Base-by-base conservation (phyloP, 2,888 invertebrate species). In the Elmis aenea region DNA sequence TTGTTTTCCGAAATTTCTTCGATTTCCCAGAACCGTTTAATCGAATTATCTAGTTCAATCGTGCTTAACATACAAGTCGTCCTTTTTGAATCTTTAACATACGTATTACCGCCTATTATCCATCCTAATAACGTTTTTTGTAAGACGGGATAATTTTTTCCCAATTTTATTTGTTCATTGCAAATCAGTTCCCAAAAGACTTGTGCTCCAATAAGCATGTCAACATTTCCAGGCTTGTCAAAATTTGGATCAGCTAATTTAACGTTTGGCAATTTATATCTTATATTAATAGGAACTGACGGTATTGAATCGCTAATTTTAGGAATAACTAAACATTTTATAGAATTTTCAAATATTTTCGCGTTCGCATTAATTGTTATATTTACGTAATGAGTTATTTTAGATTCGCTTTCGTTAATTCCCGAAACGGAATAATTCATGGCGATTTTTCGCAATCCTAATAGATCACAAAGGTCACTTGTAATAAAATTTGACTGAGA, bases 1-100 rank as follows among this genome's bases (percentile, higher is more conserved):
- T 16, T 13, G 11, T 25, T 26, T 8, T 27, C 6, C 5, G 44
- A 39, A 22, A 48, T 15, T 33, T 51, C 51, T 45, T 58, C 51
- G 5, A 53, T 29, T 35, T 50, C 39, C 55, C 28, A 28, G 6
- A 28, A 28, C 3, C 28, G 5, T n/a, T 4, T n/a, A n/a, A n/a
- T n/a, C n/a, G n/a, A n/a, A n/a, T n/a, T n/a, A n/a, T n/a, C n/a
- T n/a, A n/a, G n/a, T n/a, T n/a, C n/a, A n/a, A n/a, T n/a, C n/a
- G n/a, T n/a, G n/a, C n/a, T n/a, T n/a, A n/a, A n/a, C n/a, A n/a
- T n/a, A n/a, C n/a, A n/a, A n/a, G n/a, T n/a, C n/a, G n/a, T n/a
- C n/a, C n/a, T n/a, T n/a, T n/a, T n/a, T n/a, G n/a, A n/a, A n/a
- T n/a, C n/a, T n/a, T n/a, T n/a, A n/a, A n/a, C n/a, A n/a, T n/a